These are phyloP conservation scores for Solenodon paradoxus DNA, from an alignment of 2,113 vertebrate genomes.

Conservation along the genomic window DNA sequence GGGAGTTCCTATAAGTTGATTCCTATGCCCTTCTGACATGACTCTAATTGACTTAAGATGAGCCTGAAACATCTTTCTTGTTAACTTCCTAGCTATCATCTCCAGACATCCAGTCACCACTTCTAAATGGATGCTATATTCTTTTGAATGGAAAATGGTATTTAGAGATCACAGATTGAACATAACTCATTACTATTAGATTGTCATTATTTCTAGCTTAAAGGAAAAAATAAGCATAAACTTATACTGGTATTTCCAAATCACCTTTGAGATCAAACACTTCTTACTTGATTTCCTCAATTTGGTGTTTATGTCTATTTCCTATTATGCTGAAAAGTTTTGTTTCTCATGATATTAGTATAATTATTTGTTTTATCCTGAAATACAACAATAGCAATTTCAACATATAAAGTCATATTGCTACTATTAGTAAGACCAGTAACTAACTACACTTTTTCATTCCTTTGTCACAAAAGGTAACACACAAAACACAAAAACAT, in stretches of 20 bases:
- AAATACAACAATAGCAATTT: background rate
- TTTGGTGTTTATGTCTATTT: background rate
- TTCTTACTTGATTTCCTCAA: background rate
- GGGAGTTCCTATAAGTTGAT: background rate
- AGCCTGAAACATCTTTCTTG: background rate
- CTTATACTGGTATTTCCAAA: background rate
- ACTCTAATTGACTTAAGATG: background rate
- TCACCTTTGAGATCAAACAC: background rate
- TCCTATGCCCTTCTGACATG: background rate
- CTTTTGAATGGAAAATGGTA: background rate
- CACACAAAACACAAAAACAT: background rate
- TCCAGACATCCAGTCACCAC: background rate
- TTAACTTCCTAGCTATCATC: background rate
- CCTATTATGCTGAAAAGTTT: background rate
- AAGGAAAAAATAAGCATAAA: background rate
- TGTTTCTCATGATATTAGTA: background rate
- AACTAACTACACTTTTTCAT: background rate
- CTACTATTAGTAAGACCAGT: background rate
- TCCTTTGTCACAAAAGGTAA: background rate
- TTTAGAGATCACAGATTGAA: background rate
- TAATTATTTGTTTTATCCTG: slow-evolving; percentile 3
- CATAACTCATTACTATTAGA: background rate
- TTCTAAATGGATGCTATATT: background rate
- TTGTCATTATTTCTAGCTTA: background rate
- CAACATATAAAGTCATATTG: background rate